Percentiles rank a stretch among this genome's conserved stretches.
Conservation (phyloP, 2,888 invertebrate species). For the Empis livida region DNA sequence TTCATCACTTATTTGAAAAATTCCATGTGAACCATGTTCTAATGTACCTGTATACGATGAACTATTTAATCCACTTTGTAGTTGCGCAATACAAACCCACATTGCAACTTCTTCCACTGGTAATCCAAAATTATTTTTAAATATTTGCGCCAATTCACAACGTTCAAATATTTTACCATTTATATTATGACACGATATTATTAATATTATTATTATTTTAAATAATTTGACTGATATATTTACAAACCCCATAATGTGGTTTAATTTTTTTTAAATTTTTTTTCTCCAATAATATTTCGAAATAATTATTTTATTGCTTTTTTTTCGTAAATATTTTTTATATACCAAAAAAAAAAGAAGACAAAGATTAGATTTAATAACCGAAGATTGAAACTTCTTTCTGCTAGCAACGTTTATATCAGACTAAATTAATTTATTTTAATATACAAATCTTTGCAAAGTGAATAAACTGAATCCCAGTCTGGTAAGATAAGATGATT, state of each 20-base stretch:
- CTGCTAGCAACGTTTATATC: no score
- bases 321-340: no score
- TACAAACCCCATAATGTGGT: background rate
- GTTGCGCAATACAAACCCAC: constrained; percentile 60
- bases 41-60: constrained; percentile 40
- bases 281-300: no score
- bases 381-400: no score
- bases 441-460: no score
- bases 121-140: constrained; percentile 43
- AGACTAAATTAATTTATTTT: no score
- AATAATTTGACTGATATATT: background rate
- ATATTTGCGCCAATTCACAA: constrained; percentile 55
- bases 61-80: constrained; percentile 48
- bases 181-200: background rate
- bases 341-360: no score
- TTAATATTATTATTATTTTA: background rate
- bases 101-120: constrained; percentile 40
- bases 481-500: no score
- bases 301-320: no score
- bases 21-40: constrained; percentile 52
- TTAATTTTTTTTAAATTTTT: no score
- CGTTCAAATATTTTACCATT: constrained; percentile 44
- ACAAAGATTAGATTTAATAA: no score
- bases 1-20: constrained; percentile 59
- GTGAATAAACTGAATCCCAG: no score